These are phyloP conservation scores for Phalacrocorax brasilianus DNA, from an alignment of 2,113 vertebrate species.

Conservation along the genomic window DNA sequence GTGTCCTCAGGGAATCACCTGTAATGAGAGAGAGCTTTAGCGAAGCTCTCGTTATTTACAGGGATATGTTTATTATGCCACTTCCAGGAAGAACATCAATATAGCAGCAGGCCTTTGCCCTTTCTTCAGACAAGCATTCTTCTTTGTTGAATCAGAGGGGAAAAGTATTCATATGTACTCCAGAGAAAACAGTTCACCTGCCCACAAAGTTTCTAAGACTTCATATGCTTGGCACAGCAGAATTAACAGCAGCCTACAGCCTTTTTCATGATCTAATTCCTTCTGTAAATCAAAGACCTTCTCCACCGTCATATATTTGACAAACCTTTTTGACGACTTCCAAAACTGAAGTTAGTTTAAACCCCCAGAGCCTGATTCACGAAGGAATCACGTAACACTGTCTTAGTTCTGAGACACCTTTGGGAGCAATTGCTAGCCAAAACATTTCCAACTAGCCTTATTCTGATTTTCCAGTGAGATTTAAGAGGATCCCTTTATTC, in stretches of 20 bases:
- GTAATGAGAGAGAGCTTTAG: not conserved
- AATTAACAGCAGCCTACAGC: slow-evolving; percentile 56
- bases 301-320: slow-evolving; percentile 60
- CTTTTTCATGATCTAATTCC: slow-evolving; percentile 68
- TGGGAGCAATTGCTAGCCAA: slow-evolving; percentile 36
- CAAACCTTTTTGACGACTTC: slow-evolving; percentile 67
- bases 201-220: slow-evolving; percentile 7
- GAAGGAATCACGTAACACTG: not conserved
- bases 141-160: not conserved
- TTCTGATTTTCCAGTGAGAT: slow-evolving; percentile 32
- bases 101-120: not conserved
- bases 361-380: slow-evolving; percentile 30
- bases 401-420: slow-evolving; percentile 33
- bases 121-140: not conserved
- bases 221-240: slow-evolving; percentile 11
- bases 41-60: not conserved
- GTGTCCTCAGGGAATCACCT: not conserved
- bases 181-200: slow-evolving; percentile 58
- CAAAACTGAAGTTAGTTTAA: slow-evolving; percentile 60
- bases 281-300: slow-evolving; percentile 63
- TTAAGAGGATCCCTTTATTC: slow-evolving; percentile 17
- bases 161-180: not conserved
- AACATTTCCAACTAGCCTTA: slow-evolving; percentile 51
- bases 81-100: not conserved
- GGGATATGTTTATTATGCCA: slow-evolving; percentile 1